Base-by-base conservation (phyloP, 2,797 vertebrate species). In the Australoheros facetus region DNA sequence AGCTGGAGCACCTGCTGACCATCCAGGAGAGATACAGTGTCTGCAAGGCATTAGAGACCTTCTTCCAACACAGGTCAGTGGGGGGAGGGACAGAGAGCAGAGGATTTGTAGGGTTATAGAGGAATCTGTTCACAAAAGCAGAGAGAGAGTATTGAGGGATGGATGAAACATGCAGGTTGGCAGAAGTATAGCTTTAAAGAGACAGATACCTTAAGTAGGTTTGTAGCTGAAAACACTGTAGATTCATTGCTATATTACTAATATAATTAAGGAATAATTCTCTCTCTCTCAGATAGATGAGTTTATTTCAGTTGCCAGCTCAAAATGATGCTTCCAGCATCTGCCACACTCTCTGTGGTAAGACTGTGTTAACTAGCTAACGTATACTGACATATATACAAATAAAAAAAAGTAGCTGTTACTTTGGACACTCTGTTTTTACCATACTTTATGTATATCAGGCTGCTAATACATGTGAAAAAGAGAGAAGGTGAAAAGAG, bases 51-150 rank as follows among this genome's bases (percentile, higher is more conserved):
- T 96, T 99, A 39, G 98, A 99, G 93, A 96, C 97, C 84, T 99
- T 99, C 96, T 99, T 99, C 93, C 98, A 99, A 88, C 98, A 99
- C 93, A 97, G 98, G 98, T 99, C 51, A 91, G 91, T 58, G n/a
- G 9, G 19, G 3, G 12, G 21, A 69, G 48, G 10, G 48, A 32
- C 5, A 26, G 19, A 7, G 62, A 48, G 62, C 5, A 69, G 23
- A 69, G 42, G 42, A 26, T 51, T 4, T 51, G 7, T 19, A 17
- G 45, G 4, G 45, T 19, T 13, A 19, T 3, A 71, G 12, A 2
- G 7, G 4, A 66, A 12, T 66, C 62, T 66, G 37, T 45, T 11
- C 45, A 23, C 14, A 26, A 45, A 64, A 2, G 8, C 23, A 45
- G 39, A 64, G 37, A 10, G 9, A 42, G 39, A 48, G 26, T 7